Evolutionary conservation across 2,888 invertebrate genomes (phyloP), one percentile per base, ranked within the genome.

Genomic region (Mythimna pallens): DNA sequence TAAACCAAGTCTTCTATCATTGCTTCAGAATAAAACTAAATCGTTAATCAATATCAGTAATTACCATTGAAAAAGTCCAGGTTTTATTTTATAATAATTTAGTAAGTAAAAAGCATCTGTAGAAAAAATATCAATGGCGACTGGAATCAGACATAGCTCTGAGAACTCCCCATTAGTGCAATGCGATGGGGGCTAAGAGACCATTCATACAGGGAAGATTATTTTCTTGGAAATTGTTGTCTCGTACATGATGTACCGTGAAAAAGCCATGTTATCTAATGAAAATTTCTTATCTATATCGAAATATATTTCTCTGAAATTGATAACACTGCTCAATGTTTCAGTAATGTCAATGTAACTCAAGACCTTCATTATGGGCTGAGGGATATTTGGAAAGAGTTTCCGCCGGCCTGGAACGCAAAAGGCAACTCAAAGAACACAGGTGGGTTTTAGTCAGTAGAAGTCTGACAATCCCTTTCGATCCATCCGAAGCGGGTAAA

Each of bases 101-200:
- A 52, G 36, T 70, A 70, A 76, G 69, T 70, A 58, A 78, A 76
- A 77, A 65, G 40, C 22, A 67, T 69, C 36, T 70, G 50, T 55
- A 76, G 80, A 81, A 86, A 88, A 88, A 88, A 89, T 89, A 88
- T 73, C 75, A 80, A 88, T 91, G 86, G 86, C 86, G 88, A 86
- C 88, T 84, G 85, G 83, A 87, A 85, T 82, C 84, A 87, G 87
- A 88, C 89, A 91, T 90, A 91, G 84, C 89, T 92, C 89, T 86
- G 81, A 88, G 92, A 92, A 92, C 86, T 87, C 85, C 83, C 80
- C 80, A 87, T 88, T 86, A 87, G 84, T 82, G 86, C 87, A 86
- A 86, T 86, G 87, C 83, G 82, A 81, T 83, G 82, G 76, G 81
- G 65, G 58, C 76, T 91, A 89, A 90, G 85, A 86, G 88, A 83